phyloP scores from a whole-genome alignment of 2,797 vertebrate genomes.

The Halcyon smyrnensis region DNA sequence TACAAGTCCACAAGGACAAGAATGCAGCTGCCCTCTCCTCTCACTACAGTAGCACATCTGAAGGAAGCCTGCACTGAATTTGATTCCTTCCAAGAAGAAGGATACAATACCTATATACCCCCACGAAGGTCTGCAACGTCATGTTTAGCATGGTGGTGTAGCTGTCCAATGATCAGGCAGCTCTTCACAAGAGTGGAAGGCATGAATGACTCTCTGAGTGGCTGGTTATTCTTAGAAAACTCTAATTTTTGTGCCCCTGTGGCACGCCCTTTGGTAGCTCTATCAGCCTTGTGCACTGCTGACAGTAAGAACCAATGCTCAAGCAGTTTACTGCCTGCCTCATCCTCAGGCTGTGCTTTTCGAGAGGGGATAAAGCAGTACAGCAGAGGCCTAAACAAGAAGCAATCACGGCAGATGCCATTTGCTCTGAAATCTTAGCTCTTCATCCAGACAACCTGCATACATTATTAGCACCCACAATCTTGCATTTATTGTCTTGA shows the following conservation, averaged over 20 bases:
- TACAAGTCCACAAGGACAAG: not conserved
- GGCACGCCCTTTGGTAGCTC: not conserved
- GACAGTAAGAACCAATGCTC: not conserved
- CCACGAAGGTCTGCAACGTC: not conserved
- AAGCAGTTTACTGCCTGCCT: not conserved
- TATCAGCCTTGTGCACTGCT: not conserved
- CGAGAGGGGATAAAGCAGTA: not conserved
- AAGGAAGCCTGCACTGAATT: not conserved
- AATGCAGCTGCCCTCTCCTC: not conserved
- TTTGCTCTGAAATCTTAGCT: not conserved
- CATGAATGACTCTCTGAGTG: too few species aligned
- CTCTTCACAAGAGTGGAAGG: not conserved
- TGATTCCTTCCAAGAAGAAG: not conserved
- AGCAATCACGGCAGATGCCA: not conserved
- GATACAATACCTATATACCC: fast-evolving
- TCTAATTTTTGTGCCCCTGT: not conserved
- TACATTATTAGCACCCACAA: not conserved
- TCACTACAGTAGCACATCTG: not conserved
- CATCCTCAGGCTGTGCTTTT: not conserved
- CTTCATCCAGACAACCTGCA: not conserved
- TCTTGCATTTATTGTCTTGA: not conserved
- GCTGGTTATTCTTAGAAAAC: not conserved
- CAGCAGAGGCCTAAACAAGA: not conserved
- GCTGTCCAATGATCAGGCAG: not conserved
- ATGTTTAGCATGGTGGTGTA: not conserved